Conservation (phyloP, 2,113 vertebrate species). For the Etheostoma spectabile region DNA sequence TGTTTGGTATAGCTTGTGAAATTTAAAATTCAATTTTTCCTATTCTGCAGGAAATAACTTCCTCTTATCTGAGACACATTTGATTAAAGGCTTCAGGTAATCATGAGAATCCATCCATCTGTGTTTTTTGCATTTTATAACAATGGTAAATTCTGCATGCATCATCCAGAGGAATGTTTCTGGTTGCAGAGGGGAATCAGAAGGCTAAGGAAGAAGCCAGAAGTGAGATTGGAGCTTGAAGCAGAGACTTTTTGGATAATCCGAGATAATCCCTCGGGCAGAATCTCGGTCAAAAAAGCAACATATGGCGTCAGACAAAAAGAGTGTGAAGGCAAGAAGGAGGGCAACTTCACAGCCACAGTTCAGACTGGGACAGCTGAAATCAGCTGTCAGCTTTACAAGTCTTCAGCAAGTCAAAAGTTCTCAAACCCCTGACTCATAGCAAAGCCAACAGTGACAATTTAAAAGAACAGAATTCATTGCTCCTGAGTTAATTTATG, state of each 20-base stretch:
- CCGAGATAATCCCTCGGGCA: conserved; percentile 74
- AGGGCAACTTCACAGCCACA: conserved; percentile 43
- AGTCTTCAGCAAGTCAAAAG: conserved; percentile 30
- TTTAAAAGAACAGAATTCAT: conserved; percentile 10
- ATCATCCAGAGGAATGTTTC: conserved; percentile 35
- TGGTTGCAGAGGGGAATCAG: conserved; percentile 46
- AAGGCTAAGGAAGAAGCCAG: conserved; percentile 54
- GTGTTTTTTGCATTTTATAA: conserved; percentile 2
- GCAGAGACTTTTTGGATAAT: conserved; percentile 73
- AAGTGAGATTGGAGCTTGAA: conserved; percentile 59
- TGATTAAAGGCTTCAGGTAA: neutral
- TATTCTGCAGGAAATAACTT: neutral
- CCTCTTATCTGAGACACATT: neutral
- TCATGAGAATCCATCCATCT: neutral
- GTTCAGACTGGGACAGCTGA: conserved; percentile 50
- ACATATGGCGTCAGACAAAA: conserved; percentile 66
- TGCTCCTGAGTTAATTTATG: conserved; percentile 25
- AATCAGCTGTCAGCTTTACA: conserved; percentile 66
- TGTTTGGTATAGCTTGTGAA: neutral
- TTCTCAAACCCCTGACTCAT: conserved; percentile 34
- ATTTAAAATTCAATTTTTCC: neutral
- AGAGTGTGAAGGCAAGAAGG: conserved; percentile 54
- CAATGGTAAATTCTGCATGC: neutral
- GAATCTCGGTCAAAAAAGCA: conserved; percentile 64
- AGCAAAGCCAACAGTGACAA: conserved; percentile 26